Conservation (phyloP, 2,113 vertebrate species). For the Neodontobutis hainanensis region DNA sequence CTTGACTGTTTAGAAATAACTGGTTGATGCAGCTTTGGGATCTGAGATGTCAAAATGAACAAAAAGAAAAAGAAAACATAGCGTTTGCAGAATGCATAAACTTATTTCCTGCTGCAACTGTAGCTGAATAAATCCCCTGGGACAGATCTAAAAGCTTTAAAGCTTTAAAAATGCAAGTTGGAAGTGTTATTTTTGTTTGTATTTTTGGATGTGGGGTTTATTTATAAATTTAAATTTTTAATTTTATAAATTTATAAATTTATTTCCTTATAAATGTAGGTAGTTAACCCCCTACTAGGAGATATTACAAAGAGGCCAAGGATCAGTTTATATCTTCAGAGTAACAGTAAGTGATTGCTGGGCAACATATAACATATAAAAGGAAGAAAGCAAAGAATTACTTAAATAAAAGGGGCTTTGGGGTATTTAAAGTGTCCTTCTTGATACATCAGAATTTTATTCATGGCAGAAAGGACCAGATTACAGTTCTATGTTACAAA, state of each 20-base stretch:
- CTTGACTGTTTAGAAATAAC: conserved; percentile 14
- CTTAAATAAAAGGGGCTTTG: not conserved
- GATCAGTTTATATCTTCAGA: not conserved
- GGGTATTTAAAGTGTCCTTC: not conserved
- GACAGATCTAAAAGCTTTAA: conserved; percentile 28
- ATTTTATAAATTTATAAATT: not conserved
- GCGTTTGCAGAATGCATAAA: conserved; percentile 15
- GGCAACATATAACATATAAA: not conserved
- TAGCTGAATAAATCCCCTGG: conserved; percentile 4
- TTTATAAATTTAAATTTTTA: not conserved
- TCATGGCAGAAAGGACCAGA: not conserved
- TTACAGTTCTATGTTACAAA: not conserved
- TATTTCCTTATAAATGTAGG: conserved; percentile 1
- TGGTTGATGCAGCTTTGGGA: not conserved
- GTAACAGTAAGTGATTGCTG: not conserved
- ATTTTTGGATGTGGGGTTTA: not conserved
- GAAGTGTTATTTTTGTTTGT: conserved; percentile 11
- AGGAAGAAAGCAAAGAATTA: too few relatives aligned
- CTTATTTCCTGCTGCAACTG: conserved; percentile 24
- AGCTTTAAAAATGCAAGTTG: conserved; percentile 13
- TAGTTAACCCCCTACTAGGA: not conserved
- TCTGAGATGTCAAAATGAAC: not conserved
- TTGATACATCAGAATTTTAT: not conserved
- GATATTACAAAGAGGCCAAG: not conserved
- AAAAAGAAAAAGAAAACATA: conserved; percentile 13